phyloP scores from a whole-genome alignment of 2,113 vertebrate genomes.

The Struthio camelus region DNA sequence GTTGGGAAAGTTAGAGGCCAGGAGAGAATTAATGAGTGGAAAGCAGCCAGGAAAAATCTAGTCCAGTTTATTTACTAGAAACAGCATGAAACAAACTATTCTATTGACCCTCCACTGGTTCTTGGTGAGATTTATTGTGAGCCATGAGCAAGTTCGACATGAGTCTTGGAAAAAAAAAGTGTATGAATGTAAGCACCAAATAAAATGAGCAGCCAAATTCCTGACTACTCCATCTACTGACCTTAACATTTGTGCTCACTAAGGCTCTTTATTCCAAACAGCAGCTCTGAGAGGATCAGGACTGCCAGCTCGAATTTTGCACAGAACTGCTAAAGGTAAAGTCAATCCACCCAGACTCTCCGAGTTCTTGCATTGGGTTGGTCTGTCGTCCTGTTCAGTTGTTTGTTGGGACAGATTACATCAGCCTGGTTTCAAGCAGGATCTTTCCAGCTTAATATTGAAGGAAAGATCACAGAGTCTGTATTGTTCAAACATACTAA shows the following conservation, averaged over 20 bases:
- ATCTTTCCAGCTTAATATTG: background rate
- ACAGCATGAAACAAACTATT: constrained; percentile 55
- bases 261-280: constrained; percentile 46
- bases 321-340: constrained; percentile 2
- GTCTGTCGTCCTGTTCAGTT: background rate
- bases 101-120: constrained; percentile 30
- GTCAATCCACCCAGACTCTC: constrained; percentile 22
- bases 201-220: constrained; percentile 60
- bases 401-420: constrained; percentile 12
- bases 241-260: constrained; percentile 37
- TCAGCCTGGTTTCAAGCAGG: background rate
- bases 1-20: background rate
- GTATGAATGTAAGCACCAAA: constrained; percentile 35
- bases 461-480: background rate
- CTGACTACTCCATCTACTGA: constrained; percentile 17
- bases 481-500: background rate
- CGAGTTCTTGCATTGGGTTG: background rate
- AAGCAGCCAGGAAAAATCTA: constrained; percentile 59
- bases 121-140: constrained; percentile 65
- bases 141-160: background rate
- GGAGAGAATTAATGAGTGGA: constrained; percentile 54
- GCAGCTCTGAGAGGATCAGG: background rate
- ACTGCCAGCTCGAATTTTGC: constrained; percentile 11
- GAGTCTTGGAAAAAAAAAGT: constrained; percentile 38
- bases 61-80: constrained; percentile 61